A percentile compares a stretch with the other conserved stretches of the same genome.
Evolutionary conservation across 1,140 invertebrate species (phyloP).

Genomic region (Notospermus geniculatus): DNA sequence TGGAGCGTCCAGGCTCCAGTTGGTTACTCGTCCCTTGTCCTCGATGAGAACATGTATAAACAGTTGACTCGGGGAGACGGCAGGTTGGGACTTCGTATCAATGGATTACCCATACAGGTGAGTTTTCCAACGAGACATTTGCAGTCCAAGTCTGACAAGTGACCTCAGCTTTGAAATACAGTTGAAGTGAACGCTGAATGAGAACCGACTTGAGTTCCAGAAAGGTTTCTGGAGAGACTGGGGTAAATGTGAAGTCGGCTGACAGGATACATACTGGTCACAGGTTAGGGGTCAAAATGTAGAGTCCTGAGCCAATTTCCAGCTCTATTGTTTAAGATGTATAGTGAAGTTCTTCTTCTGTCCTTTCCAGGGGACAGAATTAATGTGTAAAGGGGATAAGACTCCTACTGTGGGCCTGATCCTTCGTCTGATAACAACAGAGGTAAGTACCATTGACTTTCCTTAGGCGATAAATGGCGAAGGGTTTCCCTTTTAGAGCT

Average conservation of each 20-base stretch:
- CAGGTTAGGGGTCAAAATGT: too few species aligned
- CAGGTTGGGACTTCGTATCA: constrained; percentile 31
- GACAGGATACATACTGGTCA: too few species aligned
- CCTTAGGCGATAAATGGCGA: too few species aligned
- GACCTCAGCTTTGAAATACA: too few species aligned
- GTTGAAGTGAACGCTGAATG: too few species aligned
- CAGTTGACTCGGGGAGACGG: constrained; percentile 29
- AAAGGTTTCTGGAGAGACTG: too few species aligned
- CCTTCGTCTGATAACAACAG: constrained; percentile 35
- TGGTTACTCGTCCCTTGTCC: constrained; percentile 35
- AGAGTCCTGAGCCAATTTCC: too few species aligned
- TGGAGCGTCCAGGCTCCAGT: constrained; percentile 39
- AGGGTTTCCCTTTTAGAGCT: too few species aligned
- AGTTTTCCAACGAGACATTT: background rate
- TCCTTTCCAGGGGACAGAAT: constrained; percentile 31
- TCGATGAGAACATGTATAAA: constrained; percentile 38
- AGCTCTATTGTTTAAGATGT: too few species aligned
- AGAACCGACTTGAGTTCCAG: too few species aligned
- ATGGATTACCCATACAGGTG: constrained; percentile 40
- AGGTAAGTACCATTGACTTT: constrained; percentile 33
- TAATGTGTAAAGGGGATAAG: constrained; percentile 27
- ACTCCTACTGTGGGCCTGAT: constrained; percentile 35
- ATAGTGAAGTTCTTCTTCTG: background rate
- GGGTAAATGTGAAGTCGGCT: too few species aligned
- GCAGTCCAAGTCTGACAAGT: too few species aligned